A percentile compares a stretch with the other conserved stretches of the same genome.
Evolutionary conservation across 2,888 invertebrate genomes (phyloP).

Genomic region (Leptinotarsa peninsularis): DNA sequence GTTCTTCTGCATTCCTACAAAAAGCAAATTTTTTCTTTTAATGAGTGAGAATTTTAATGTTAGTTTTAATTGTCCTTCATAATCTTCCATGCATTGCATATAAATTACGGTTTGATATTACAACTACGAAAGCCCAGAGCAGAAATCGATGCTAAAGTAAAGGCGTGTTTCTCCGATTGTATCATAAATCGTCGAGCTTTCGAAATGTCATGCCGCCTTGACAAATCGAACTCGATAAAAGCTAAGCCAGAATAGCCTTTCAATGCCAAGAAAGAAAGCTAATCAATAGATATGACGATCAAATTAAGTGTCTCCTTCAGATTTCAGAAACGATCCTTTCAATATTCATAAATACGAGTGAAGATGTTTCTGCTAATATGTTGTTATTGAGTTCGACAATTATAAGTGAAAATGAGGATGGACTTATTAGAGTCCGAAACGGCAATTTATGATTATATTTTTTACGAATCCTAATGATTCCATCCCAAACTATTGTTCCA

Average conservation of each 20-base stretch:
- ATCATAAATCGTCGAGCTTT: background rate
- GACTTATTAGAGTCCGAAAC: too few species aligned
- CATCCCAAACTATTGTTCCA: too few species aligned
- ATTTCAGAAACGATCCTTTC: background rate
- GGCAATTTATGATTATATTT: too few species aligned
- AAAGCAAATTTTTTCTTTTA: too few species aligned
- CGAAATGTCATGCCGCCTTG: background rate
- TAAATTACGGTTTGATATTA: background rate
- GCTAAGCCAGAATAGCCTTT: background rate
- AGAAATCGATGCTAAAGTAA: background rate
- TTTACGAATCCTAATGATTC: too few species aligned
- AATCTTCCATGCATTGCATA: background rate
- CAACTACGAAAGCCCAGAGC: background rate
- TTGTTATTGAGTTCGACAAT: background rate
- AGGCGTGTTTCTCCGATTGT: background rate
- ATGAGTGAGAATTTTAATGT: too few species aligned
- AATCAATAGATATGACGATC: background rate
- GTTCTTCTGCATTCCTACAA: too few species aligned
- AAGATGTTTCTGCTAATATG: background rate
- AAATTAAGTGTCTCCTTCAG: background rate
- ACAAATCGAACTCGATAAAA: background rate
- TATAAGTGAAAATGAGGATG: too few species aligned
- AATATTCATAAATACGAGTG: background rate
- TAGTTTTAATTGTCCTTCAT: too few species aligned
- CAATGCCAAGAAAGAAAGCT: background rate